These are phyloP conservation scores for Drosophila athabasca DNA, from an alignment of 1,140 invertebrate genomes.

Conservation along the genomic window DNA sequence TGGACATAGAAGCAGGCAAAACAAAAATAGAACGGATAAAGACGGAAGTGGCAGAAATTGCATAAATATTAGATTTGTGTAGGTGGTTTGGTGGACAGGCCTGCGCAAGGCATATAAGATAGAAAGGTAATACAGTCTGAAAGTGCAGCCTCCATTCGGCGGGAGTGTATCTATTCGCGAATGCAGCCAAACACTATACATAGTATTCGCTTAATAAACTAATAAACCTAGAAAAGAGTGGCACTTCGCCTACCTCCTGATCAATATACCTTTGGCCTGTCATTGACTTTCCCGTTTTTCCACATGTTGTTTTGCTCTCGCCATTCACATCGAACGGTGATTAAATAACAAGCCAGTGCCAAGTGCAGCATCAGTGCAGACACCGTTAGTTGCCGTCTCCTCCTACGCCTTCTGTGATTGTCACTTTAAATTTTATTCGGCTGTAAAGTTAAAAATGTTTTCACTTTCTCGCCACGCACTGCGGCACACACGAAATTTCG, in stretches of 20 bases:
- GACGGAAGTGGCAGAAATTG: constrained; percentile 69
- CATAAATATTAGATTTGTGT: constrained; percentile 63
- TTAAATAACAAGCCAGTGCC: constrained; percentile 64
- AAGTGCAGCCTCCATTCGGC: too few relatives aligned
- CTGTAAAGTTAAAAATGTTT: constrained; percentile 66
- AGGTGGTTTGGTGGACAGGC: constrained; percentile 1
- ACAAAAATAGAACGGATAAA: constrained; percentile 55
- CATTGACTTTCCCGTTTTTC: constrained; percentile 57
- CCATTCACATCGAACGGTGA: constrained; percentile 31
- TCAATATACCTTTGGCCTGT: too few relatives aligned
- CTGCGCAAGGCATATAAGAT: too few relatives aligned
- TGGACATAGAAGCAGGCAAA: constrained; percentile 1
- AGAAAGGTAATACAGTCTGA: constrained; percentile 33
- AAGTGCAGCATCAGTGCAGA: constrained; percentile 35
- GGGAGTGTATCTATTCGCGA: too few relatives aligned
- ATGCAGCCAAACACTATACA: too few relatives aligned
- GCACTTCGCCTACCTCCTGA: too few relatives aligned
- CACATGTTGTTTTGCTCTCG: constrained; percentile 6
- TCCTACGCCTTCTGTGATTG: constrained; percentile 20
- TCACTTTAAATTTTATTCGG: constrained; percentile 24
- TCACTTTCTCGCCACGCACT: constrained; percentile 77
- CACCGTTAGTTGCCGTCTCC: constrained; percentile 12
- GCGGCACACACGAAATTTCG: constrained; percentile 65
- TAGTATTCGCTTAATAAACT: too few relatives aligned
- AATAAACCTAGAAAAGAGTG: too few relatives aligned